phyloP scores from a whole-genome alignment of 92 coral and sea anemone species.

The Zoanthus sansibaricus region DNA sequence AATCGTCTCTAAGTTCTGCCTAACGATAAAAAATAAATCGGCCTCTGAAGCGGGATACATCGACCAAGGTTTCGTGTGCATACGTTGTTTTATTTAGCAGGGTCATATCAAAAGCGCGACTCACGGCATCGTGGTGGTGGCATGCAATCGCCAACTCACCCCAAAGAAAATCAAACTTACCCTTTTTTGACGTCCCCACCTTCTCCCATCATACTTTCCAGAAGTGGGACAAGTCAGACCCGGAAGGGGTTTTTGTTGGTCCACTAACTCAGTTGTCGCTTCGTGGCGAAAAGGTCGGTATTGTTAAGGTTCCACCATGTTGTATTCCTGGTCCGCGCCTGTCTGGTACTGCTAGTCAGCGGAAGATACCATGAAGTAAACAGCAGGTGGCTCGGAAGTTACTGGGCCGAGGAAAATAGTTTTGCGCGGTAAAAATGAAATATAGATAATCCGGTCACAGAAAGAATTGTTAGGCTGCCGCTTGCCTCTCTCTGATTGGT shows the following conservation, averaged over 20 bases:
- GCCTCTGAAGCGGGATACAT: constrained; percentile 18
- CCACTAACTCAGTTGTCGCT: constrained; percentile 35
- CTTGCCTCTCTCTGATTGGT: too few species aligned
- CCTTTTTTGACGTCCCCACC: constrained; percentile 89
- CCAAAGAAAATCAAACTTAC: constrained; percentile 63
- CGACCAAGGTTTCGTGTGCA: constrained; percentile 41
- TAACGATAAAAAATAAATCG: constrained; percentile 56
- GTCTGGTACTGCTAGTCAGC: constrained; percentile 95
- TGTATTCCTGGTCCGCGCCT: constrained; percentile 94
- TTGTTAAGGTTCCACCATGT: constrained; percentile 88
- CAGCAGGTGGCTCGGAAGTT: constrained; percentile 16
- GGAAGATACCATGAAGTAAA: constrained; percentile 71
- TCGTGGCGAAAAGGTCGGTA: constrained; percentile 85
- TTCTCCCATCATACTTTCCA: constrained; percentile 85
- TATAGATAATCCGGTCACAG: too few species aligned
- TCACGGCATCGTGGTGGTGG: constrained; percentile 68
- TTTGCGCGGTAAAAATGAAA: background rate
- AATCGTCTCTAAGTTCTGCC: too few species aligned
- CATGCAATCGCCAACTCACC: constrained; percentile 59
- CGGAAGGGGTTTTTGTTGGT: constrained; percentile 41
- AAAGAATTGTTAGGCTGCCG: too few species aligned
- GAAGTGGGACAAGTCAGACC: constrained; percentile 52
- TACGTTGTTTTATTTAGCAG: constrained; percentile 59
- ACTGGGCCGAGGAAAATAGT: constrained; percentile 32
- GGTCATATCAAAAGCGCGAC: constrained; percentile 64